Evolutionary conservation across 2,888 invertebrate species (phyloP), one percentile per base, ranked within the genome.

Genomic region (Alviniconcha strummeri): DNA sequence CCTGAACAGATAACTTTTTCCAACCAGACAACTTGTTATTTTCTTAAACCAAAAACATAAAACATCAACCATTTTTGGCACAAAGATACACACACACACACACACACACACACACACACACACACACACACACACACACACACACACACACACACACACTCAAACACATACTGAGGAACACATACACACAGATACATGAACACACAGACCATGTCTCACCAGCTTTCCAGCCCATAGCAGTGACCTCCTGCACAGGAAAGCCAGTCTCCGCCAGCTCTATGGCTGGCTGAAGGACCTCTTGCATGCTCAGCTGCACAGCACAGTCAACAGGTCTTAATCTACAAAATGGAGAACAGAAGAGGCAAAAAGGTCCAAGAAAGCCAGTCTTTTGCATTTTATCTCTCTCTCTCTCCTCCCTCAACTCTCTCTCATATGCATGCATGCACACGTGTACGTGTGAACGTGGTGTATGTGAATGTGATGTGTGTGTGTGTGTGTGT

Each of bases 221-320:
- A 19, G 13, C 36, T 7, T 86, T 84, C 93, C 93, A 93, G 54
- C 84, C 79, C 11, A 88, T 8, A 19, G 92, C 90, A 6, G 90
- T 86, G 8, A 90, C 85, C 80, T 91, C 87, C 81, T 91, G 89
- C 0, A 93, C 90, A 19, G 93, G 92, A 81, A 90, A 91, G 4
- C 93, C 93, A 19, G 88, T 84, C 86, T 92, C 91, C n/a, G 93
- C 93, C 52, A 93, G 83, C 7, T 88, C 82, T 57, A 92, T 91
- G n/a, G 92, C 92, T 11, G 93, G 93, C 17, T 86, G 82, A 19
- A 93, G 84, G 55, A 93, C 89, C 54, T 92, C 87, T 15, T 77
- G 67, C 80, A 93, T 52, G 5, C 89, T 85, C 8, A 93, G 80
- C 93, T 93, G 85, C 64, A 36, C 36, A 36, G 36, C 36, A 36